Conservation (phyloP, 2,888 invertebrate genomes). For the Caprella mutica region DNA sequence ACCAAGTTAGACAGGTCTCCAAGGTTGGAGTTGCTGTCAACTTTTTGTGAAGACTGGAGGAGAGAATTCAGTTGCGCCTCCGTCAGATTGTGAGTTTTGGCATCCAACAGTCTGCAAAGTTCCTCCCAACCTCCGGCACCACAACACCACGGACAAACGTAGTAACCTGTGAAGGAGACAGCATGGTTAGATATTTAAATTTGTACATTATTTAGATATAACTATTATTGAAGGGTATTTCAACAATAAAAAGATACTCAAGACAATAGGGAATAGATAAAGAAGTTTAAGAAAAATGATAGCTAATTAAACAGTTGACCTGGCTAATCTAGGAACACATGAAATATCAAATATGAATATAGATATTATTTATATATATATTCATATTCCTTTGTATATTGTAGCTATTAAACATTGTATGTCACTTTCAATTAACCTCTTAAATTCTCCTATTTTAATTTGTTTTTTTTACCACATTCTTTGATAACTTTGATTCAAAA, state of each 20-base stretch:
- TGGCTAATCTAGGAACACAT: neutral
- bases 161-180: slow-evolving; percentile 17
- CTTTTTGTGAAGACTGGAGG: slow-evolving; percentile 2
- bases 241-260: neutral
- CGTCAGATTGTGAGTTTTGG: slow-evolving; percentile 15
- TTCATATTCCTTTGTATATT: too few species aligned
- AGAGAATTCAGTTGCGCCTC: slow-evolving; percentile 1
- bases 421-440: too few species aligned
- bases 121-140: slow-evolving; percentile 26
- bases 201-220: neutral
- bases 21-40: too few species aligned
- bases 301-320: neutral
- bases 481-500: too few species aligned
- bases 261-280: neutral
- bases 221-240: neutral
- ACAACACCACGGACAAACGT: slow-evolving; percentile 30
- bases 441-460: too few species aligned
- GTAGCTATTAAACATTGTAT: too few species aligned
- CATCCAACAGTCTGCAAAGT: slow-evolving; percentile 14
- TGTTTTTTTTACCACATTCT: too few species aligned
- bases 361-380: too few species aligned
- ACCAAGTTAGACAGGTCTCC: too few species aligned
- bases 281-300: neutral
- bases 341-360: too few species aligned
- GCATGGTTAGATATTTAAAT: neutral